A percentile compares a stretch with the other conserved stretches of the same genome.
phyloP scores from a whole-genome alignment of 1,140 invertebrate species.

The Chironomus tepperi region DNA sequence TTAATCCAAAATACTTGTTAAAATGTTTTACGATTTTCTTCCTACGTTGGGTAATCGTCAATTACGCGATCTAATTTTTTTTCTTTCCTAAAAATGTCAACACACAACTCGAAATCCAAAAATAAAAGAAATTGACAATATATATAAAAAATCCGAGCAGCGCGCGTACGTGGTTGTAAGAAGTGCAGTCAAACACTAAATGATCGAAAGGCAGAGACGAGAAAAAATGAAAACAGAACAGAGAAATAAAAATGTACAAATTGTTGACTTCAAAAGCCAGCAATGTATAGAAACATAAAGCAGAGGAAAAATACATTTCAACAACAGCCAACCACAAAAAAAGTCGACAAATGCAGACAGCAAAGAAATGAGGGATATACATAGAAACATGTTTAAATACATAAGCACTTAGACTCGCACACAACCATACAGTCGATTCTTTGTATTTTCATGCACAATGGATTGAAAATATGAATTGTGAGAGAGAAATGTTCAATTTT shows the following conservation, averaged over 20 bases:
- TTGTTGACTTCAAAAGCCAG: conserved; percentile 17
- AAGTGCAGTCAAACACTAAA: conserved; percentile 19
- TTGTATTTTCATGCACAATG: too few species aligned
- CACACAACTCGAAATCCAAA: neutral
- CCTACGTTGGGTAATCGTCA: neutral
- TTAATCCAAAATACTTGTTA: neutral
- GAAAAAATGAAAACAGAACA: neutral
- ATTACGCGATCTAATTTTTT: neutral
- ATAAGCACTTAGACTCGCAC: neutral
- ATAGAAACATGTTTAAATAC: neutral
- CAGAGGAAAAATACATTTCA: conserved; percentile 17
- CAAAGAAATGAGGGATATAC: neutral
- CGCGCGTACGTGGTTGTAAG: conserved; percentile 17
- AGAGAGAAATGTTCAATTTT: too few species aligned
- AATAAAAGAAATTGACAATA: neutral
- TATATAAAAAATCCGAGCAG: neutral
- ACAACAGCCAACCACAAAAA: conserved; percentile 23
- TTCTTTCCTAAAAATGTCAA: neutral
- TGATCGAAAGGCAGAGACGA: conserved; percentile 14
- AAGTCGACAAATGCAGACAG: conserved; percentile 15
- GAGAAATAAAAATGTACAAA: conserved; percentile 18
- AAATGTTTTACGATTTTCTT: neutral
- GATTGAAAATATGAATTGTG: too few species aligned
- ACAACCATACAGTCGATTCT: neutral
- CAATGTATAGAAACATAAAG: neutral